A percentile compares a stretch with the other conserved stretches of the same genome.
Conservation (phyloP, 1,140 invertebrate species). For the Drosophila eugracilis region DNA sequence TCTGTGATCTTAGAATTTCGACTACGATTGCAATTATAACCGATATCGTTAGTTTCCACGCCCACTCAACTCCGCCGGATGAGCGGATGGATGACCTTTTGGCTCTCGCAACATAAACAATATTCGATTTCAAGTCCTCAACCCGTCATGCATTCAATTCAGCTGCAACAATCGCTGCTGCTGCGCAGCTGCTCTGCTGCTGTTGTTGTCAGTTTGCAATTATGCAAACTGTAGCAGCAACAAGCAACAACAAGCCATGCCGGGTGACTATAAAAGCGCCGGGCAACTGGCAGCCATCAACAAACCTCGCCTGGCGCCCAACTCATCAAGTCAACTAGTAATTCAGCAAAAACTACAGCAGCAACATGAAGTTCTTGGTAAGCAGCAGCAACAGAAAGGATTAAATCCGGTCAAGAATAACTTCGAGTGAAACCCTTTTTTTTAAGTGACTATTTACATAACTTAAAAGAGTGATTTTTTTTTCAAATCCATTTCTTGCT, state of each 20-base stretch:
- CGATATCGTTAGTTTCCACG: slow-evolving; percentile 68
- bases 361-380: slow-evolving; percentile 72
- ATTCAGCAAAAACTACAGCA: slow-evolving; percentile 8
- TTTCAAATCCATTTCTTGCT: background rate
- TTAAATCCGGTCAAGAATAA: background rate
- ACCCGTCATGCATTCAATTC: slow-evolving; percentile 67
- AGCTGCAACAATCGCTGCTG: slow-evolving; percentile 58
- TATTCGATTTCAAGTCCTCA: slow-evolving; percentile 66
- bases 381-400: slow-evolving; percentile 33
- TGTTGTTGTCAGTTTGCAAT: slow-evolving; percentile 64
- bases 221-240: slow-evolving; percentile 76
- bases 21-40: slow-evolving; percentile 23
- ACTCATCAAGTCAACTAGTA: slow-evolving; percentile 31
- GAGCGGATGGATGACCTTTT: slow-evolving; percentile 62
- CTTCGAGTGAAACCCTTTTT: background rate
- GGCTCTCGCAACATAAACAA: slow-evolving; percentile 52
- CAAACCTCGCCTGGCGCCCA: slow-evolving; percentile 52
- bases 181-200: slow-evolving; percentile 20
- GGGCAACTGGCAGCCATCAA: slow-evolving; percentile 41
- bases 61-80: slow-evolving; percentile 42
- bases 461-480: background rate
- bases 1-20: slow-evolving; percentile 22
- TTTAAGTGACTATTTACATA: background rate
- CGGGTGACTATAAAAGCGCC: slow-evolving; percentile 63
- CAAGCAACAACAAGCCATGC: slow-evolving; percentile 55